Conservation (phyloP, 1,140 invertebrate species). For the Drosophila lowei region DNA sequence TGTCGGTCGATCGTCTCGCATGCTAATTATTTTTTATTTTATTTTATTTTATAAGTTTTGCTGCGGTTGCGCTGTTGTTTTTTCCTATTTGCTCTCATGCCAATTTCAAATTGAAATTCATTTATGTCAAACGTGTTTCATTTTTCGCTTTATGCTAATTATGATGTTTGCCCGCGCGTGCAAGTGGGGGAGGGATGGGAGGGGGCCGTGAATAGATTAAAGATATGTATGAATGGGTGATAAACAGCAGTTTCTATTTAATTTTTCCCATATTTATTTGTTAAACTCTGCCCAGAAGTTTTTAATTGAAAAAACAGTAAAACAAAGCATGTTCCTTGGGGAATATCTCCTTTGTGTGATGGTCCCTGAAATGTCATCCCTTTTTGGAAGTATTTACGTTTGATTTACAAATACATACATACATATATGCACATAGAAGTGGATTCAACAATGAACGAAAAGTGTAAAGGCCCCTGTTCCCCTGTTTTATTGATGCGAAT, state of each 20-base stretch:
- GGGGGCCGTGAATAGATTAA: conserved; percentile 10
- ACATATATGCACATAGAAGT: too few relatives aligned
- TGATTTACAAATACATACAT: too few relatives aligned
- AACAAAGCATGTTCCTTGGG: too few relatives aligned
- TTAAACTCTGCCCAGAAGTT: conserved; percentile 7
- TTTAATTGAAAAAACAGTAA: background rate
- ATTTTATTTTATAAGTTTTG: background rate
- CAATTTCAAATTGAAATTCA: conserved; percentile 66
- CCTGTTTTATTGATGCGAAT: too few relatives aligned
- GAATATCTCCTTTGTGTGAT: too few relatives aligned
- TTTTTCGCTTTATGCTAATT: conserved; percentile 65
- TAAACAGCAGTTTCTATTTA: conserved; percentile 9
- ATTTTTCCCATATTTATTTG: conserved; percentile 9
- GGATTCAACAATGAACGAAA: too few relatives aligned
- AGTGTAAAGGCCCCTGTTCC: too few relatives aligned
- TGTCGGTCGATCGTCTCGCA: background rate
- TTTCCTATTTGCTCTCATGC: conserved; percentile 28
- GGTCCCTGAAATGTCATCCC: too few relatives aligned
- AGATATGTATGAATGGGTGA: conserved; percentile 3
- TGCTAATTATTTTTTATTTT: conserved; percentile 18
- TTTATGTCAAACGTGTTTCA: conserved; percentile 71
- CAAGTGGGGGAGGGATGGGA: conserved; percentile 12
- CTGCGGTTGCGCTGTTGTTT: background rate
- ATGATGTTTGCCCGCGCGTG: conserved; percentile 48
- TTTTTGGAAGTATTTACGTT: too few relatives aligned